These are phyloP conservation scores for Catostylus mosaicus DNA, from an alignment of 30 jellyfish, hydroid and myxozoan genomes.

Conservation along the genomic window DNA sequence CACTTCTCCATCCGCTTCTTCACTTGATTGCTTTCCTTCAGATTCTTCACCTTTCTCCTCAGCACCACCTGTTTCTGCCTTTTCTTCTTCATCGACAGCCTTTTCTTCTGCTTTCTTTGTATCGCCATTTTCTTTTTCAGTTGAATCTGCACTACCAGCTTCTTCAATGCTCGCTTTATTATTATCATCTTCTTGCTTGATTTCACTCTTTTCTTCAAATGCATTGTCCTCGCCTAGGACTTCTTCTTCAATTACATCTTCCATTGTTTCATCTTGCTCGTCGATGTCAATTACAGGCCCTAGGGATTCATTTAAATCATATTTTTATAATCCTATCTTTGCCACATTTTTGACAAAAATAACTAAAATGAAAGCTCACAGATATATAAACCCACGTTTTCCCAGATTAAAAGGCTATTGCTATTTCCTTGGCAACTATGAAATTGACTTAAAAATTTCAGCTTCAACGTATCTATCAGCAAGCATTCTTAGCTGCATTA, in stretches of 20 bases:
- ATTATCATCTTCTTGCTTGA: not conserved
- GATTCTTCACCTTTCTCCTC: not conserved
- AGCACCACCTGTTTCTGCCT: not conserved
- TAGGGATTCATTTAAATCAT: not conserved
- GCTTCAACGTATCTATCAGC: no score
- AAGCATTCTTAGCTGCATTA: no score
- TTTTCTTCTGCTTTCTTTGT: not conserved
- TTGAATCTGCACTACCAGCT: not conserved
- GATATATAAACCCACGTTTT: no score
- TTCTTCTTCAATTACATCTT: slow-evolving; percentile 44
- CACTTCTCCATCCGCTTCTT: not conserved
- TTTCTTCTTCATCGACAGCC: not conserved
- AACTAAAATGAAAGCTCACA: no score
- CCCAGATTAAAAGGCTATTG: no score
- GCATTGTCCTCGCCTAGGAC: slow-evolving; percentile 2
- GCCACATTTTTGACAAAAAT: no score
- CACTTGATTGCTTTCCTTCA: not conserved
- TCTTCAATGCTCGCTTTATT: not conserved
- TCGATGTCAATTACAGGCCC: slow-evolving; percentile 96
- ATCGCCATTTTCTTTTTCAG: not conserved
- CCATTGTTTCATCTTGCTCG: slow-evolving; percentile 57
- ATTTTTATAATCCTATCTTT: no score
- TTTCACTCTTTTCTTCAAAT: slow-evolving; percentile 33
- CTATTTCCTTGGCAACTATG: no score
- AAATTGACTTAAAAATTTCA: no score